Base-by-base conservation (phyloP, 2,888 invertebrate genomes). In the Tigriopus californicus region DNA sequence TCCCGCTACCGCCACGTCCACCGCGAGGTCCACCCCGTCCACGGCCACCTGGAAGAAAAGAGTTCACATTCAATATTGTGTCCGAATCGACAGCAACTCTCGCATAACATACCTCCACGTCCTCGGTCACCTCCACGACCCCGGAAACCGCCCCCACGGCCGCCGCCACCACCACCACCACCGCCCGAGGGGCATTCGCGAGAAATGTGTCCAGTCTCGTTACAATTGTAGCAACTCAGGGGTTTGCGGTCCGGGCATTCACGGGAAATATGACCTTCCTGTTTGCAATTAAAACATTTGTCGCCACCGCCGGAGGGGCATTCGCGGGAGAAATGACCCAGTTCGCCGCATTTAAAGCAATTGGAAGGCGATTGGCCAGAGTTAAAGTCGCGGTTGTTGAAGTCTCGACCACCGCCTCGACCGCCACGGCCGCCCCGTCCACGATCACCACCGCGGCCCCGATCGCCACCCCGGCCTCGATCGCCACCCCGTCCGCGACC, bases 281-380 rank as follows among this genome's bases (percentile, higher is more conserved):
- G n/a, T 40, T 59, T 24, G 41, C 59, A 59, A 15, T 52, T 59
- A 11, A 59, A 59, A 22, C 59, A 59, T 41, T 59, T 59, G 22
- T 59, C 59, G 15, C 59, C 59, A 5, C 59, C 59, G 12, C 59
- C 59, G 5, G 41, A 40, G 22, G 59, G 59, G 22, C 59, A 59
- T 15, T 53, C 52, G 11, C 59, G 15, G 1, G 59, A 59, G 42
- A 59, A 53, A 22, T 59, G 59, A 5, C 59, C 59, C 4, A n/a
- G 41, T 22, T 59, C 59, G 48, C 59, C 59, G 10, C 59, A 59
- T 41, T 59, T 59, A 24, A 52, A 59, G 41, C 59, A 59, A n/a
- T 47, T 58, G 48, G 33, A 22, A n/a, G 52, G 52, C 18, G 42
- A 41, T 10, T 15, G 12, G 22, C 51, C 22, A 13, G 51, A 24